phyloP scores from a whole-genome alignment of 2,113 vertebrate genomes.

The Forbesichthys agassizii region DNA sequence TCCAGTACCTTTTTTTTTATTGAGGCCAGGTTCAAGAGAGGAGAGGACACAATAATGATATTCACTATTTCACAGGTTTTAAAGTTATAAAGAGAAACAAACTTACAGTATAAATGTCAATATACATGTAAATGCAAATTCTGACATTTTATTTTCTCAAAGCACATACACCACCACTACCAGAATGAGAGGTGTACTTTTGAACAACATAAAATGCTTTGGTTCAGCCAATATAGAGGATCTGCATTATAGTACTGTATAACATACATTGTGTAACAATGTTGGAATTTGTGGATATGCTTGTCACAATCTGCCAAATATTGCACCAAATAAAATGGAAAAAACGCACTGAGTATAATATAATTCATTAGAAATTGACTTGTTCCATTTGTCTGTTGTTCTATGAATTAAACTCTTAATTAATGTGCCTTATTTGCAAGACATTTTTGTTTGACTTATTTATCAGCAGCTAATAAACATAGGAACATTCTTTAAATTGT shows the following conservation, averaged over 20 bases:
- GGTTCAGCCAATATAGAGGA: conserved; percentile 29
- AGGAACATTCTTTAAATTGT: conserved; percentile 15
- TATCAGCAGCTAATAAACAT: conserved; percentile 23
- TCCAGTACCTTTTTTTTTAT: not conserved
- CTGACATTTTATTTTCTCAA: too few species aligned
- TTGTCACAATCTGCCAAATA: conserved; percentile 62
- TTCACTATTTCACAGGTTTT: conserved; percentile 25
- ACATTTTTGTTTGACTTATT: conserved; percentile 2
- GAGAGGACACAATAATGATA: conserved; percentile 52
- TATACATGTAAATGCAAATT: too few species aligned
- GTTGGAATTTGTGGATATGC: conserved; percentile 57
- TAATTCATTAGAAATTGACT: conserved; percentile 52
- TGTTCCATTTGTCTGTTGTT: conserved; percentile 51
- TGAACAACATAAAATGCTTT: conserved; percentile 31
- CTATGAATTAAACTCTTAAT: conserved; percentile 29
- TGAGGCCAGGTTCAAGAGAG: conserved; percentile 12
- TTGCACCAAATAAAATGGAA: conserved; percentile 44
- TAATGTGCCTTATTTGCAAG: conserved; percentile 23
- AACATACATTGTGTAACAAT: conserved; percentile 46
- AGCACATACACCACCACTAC: too few species aligned
- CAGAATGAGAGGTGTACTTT: not conserved
- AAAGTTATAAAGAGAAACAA: conserved; percentile 11
- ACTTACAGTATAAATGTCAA: conserved; percentile 31
- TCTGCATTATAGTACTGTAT: conserved; percentile 41
- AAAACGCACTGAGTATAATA: conserved; percentile 32